Conservation (phyloP, 2,113 vertebrate genomes). For the Addax nasomaculatus region DNA sequence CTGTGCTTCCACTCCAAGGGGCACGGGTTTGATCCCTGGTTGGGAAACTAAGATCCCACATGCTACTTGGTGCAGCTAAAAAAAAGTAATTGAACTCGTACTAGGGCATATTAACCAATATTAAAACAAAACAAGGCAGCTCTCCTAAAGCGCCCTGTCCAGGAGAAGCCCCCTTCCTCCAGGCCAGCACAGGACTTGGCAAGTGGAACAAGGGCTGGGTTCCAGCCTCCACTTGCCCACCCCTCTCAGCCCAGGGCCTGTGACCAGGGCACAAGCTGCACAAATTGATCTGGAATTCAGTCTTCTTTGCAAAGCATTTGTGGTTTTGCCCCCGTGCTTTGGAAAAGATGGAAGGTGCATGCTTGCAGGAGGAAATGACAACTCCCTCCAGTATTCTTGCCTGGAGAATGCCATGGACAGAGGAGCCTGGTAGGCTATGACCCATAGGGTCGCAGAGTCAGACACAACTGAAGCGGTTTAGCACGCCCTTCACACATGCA, state of each 20-base stretch:
- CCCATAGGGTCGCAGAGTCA: neutral
- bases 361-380: neutral
- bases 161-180: neutral
- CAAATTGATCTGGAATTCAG: neutral
- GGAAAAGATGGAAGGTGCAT: neutral
- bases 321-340: neutral
- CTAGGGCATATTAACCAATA: neutral
- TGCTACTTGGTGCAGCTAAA: neutral
- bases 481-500: rapidly evolving
- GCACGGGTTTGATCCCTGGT: neutral
- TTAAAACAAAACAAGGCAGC: neutral
- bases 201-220: neutral
- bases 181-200: neutral
- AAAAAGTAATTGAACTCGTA: neutral
- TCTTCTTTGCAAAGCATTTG: neutral
- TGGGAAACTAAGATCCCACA: neutral
- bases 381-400: neutral
- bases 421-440: neutral
- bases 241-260: neutral
- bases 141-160: neutral
- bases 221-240: neutral
- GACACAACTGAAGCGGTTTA: neutral
- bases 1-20: neutral
- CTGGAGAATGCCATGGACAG: neutral
- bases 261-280: neutral